Conservation (phyloP, 2,113 vertebrate genomes). For the Gymnogyps californianus region DNA sequence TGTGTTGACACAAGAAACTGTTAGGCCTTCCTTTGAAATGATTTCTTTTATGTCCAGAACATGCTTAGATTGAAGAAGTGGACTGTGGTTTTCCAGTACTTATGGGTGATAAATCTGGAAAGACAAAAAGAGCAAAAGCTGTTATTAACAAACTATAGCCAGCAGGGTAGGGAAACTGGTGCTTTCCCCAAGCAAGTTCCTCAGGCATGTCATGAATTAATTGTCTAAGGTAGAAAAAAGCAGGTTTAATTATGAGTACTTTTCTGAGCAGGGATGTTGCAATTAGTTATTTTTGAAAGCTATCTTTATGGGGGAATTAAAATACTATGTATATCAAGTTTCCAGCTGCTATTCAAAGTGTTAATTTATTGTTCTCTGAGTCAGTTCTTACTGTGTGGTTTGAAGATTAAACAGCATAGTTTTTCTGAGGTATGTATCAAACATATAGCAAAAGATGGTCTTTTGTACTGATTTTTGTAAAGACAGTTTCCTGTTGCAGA, state of each 20-base stretch:
- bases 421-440: neutral
- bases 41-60: conserved; percentile 1
- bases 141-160: conserved; percentile 1
- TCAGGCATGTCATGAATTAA: conserved; percentile 3
- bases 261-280: neutral
- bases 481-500: neutral
- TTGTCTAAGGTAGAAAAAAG: conserved; percentile 19
- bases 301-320: neutral
- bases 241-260: conserved; percentile 26
- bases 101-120: neutral
- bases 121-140: neutral
- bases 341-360: neutral
- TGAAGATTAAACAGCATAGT: neutral
- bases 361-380: conserved; percentile 7
- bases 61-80: neutral
- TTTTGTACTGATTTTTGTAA: neutral
- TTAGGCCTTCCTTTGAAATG: neutral
- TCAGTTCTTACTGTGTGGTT: neutral
- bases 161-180: neutral
- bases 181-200: neutral
- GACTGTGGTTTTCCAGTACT: neutral
- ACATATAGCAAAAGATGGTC: neutral
- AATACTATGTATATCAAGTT: neutral
- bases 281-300: conserved; percentile 45
- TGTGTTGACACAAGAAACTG: neutral